These are phyloP conservation scores for Lasioglossum morio DNA, from an alignment of 2,888 invertebrate genomes.

Conservation along the genomic window DNA sequence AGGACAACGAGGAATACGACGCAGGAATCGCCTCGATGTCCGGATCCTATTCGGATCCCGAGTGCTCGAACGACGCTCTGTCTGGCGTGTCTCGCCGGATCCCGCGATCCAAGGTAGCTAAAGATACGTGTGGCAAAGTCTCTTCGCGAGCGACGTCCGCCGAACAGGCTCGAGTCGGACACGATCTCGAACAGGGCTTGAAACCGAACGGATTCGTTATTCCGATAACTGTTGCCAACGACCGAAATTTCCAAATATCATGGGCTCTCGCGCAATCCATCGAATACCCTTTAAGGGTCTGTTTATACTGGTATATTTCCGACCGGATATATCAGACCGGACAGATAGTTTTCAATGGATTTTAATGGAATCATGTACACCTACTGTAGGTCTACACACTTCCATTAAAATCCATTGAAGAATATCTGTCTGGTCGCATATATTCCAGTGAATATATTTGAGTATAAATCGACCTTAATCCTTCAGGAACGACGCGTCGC, in stretches of 20 bases:
- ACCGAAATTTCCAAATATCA: neutral
- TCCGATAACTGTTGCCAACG: neutral
- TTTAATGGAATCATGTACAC: too few species aligned
- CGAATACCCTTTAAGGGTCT: neutral
- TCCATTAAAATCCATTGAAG: too few species aligned
- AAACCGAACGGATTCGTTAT: neutral
- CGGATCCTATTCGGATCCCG: conserved; percentile 75
- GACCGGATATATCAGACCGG: too few species aligned
- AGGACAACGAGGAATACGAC: conserved; percentile 52
- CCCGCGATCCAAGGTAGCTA: conserved; percentile 26
- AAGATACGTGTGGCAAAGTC: neutral
- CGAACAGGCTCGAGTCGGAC: neutral
- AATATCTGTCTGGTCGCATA: too few species aligned
- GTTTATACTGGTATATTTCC: too few species aligned
- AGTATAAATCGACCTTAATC: too few species aligned
- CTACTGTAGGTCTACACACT: too few species aligned
- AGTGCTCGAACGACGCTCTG: conserved; percentile 63
- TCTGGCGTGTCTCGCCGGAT: conserved; percentile 15
- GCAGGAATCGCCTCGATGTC: conserved; percentile 59
- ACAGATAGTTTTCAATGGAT: too few species aligned
- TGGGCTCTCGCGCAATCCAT: neutral
- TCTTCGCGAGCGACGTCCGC: too few species aligned
- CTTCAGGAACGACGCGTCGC: too few species aligned
- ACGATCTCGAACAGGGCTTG: neutral
- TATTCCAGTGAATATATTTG: too few species aligned